Percentiles rank a stretch among this genome's conserved stretches.
phyloP scores from a whole-genome alignment of 2,797 vertebrate genomes.

The Smutsia temminckii region DNA sequence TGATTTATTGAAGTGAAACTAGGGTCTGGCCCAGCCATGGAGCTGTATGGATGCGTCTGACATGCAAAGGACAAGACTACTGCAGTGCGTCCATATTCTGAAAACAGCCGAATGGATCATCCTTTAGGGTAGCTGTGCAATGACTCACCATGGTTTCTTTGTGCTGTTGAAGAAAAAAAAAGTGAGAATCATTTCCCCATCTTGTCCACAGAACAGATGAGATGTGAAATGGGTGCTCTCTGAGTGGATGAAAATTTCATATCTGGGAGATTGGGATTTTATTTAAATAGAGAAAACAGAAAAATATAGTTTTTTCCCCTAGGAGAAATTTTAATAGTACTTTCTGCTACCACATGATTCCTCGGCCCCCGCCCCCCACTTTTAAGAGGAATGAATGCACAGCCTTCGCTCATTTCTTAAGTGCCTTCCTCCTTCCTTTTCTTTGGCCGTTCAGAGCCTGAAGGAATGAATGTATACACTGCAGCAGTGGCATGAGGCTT shows the following conservation, averaged over 20 bases:
- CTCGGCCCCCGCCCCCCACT: too few species aligned
- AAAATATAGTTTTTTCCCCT: background rate
- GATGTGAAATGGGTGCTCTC: constrained; percentile 60
- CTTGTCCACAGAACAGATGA: constrained; percentile 58
- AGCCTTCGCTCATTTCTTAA: constrained; percentile 41
- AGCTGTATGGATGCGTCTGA: background rate
- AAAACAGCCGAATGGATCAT: constrained; percentile 52
- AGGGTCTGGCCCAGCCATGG: background rate
- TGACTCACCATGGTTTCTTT: background rate
- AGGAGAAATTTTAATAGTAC: constrained; percentile 52
- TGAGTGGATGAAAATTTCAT: constrained; percentile 54
- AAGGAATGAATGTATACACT: constrained; percentile 25
- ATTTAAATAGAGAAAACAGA: constrained; percentile 49
- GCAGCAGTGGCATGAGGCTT: background rate
- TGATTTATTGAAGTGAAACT: constrained; percentile 59
- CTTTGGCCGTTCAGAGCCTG: background rate
- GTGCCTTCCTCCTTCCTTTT: background rate
- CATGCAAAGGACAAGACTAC: background rate
- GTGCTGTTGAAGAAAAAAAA: background rate
- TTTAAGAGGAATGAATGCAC: background rate
- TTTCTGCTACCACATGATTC: background rate
- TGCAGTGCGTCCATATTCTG: constrained; percentile 2
- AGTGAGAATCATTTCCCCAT: constrained; percentile 9
- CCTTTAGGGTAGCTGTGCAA: background rate
- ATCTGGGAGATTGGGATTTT: background rate